A percentile compares a stretch with the other conserved stretches of the same genome.
Evolutionary conservation across 2,113 vertebrate species (phyloP).

Genomic region (Pterocles burchelli): DNA sequence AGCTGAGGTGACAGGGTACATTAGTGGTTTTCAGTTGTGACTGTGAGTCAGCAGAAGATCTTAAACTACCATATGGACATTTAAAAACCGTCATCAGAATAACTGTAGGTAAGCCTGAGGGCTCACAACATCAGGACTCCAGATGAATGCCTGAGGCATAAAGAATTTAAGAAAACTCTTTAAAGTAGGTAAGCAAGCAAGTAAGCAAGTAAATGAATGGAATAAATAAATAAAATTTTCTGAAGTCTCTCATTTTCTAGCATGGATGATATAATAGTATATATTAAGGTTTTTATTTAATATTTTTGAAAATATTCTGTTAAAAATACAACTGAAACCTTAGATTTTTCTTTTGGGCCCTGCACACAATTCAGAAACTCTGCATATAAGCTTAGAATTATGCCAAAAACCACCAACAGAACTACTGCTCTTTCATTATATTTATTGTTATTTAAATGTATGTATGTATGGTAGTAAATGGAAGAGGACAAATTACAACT

Average conservation of each 20-base stretch:
- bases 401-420: not conserved
- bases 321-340: not conserved
- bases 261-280: not conserved
- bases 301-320: not conserved
- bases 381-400: not conserved
- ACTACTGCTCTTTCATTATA: not conserved
- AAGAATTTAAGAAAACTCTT: not conserved
- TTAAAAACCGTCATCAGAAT: not conserved
- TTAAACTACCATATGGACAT: not conserved
- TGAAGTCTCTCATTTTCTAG: not conserved
- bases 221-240: not conserved
- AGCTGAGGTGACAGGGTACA: not conserved
- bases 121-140: not conserved
- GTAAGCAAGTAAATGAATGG: too few species aligned
- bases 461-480: not conserved
- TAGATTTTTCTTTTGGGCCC: not conserved
- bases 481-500: not conserved
- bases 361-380: not conserved
- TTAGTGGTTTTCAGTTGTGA: not conserved
- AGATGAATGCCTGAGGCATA: not conserved
- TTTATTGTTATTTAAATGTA: not conserved
- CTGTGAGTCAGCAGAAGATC: slow-evolving; percentile 22
- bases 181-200: not conserved
- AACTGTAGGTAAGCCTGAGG: not conserved
- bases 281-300: not conserved